Base-by-base conservation (phyloP, 2,797 vertebrate genomes). In the Emydoidea blandingii region DNA sequence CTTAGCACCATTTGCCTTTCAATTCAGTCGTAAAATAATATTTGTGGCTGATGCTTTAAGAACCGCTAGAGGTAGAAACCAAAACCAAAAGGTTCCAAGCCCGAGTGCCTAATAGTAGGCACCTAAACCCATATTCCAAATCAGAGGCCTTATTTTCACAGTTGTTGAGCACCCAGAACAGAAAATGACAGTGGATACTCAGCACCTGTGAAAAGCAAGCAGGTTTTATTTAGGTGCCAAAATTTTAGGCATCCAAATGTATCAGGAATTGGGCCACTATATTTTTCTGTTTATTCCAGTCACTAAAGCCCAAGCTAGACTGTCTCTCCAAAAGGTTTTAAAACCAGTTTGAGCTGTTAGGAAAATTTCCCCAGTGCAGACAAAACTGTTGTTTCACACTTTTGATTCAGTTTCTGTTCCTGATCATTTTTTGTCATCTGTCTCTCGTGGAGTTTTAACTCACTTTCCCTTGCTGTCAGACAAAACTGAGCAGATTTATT, bases 361-460 rank as follows among this genome's bases (percentile, higher is more conserved):
- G 41, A 72, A 86, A 50, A 72, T 82, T 8, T 89, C 44, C 47
- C 50, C 50, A 79, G 56, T 93, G 72, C 74, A 83, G 59, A 44
- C 86, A 90, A 83, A 81, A 57, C 41, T 49, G 84, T 49, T 65
- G 92, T 95, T 90, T 94, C 83, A 50, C 41, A 80, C 21, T 37
- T 29, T 86, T 93, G 41, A 88, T 79, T 89, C 95, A 29, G 8
- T 14, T 18, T 85, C 83, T 94, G 6, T 27, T n/a, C 5, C 25
- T 15, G 65, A 65, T 86, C 79, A 72, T 29, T 91, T 57, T 87
- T 84, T 34, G 72, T 93, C 65, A 80, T 34, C 27, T 93, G 10
- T 0, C 79, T 56, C 88, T 83, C 52, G 25, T 79, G 79, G n/a
- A 31, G 19, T 84, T 92, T 49, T 7, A 7, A 50, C 81, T 90